Base-by-base conservation (phyloP, 2,113 vertebrate species). In the Hystrix cristata region DNA sequence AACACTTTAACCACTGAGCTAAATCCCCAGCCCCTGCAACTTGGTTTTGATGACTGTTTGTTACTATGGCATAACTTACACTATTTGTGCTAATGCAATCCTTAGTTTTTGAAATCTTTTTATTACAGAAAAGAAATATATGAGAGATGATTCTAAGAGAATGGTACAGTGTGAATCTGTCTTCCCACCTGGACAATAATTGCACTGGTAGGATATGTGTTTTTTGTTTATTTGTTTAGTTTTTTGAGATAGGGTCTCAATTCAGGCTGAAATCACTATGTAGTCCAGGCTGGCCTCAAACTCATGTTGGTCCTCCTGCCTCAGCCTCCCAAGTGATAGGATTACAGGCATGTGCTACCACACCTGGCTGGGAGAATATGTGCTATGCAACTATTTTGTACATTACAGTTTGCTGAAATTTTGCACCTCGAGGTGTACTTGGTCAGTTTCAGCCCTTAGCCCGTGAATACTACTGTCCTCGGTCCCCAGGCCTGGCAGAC, bases 51-150 rank as follows among this genome's bases (percentile, higher is more conserved):
- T 78, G 31, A 29, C 27, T 12, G 14, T 76, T 72, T 43, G 21
- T 87, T 81, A 15, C 34, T 91, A 18, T 18, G 53, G 7, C 48
- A 55, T 64, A 34, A 34, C 27, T 12, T 76, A 76, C 27, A 21
- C 65, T 90, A 2, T 84, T 89, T 46, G 21, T 79, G 34, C 25
- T 89, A 55, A 79, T 84, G 48, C 34, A 90, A n/a, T 27, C 71
- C 55, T 43, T 27, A 2, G 38, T 64, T 65, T 81, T 81, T 81
- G 19, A 57, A 65, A 71, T 86, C 13, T 74, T 91, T 88, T 92
- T 87, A 38, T 90, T 89, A 88, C 67, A 60, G 55, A 64, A 72
- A 95, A 62, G 46, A 80, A 80, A n/a, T n/a, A 81, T 23, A 57
- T 51, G 46, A 48, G 48, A 53, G 57, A 38, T 2, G 80, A 82